phyloP scores from a whole-genome alignment of 2,113 vertebrate species.

The Rhynchomys soricoides region DNA sequence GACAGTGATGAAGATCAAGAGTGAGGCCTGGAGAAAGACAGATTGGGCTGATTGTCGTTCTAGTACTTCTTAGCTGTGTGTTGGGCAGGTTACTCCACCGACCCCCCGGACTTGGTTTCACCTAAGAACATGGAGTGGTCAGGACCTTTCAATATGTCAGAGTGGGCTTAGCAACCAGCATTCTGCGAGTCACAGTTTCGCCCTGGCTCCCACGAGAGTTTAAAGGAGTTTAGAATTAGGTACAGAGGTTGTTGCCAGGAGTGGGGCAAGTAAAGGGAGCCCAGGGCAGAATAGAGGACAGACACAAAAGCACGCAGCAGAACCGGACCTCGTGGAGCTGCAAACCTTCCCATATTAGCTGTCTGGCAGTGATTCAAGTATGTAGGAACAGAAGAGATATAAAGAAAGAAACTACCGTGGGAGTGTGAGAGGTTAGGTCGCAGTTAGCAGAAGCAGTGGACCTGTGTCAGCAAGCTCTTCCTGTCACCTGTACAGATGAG shows the following conservation, averaged over 20 bases:
- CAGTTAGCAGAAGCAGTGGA: background rate
- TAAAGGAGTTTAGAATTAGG: background rate
- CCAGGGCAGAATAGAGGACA: background rate
- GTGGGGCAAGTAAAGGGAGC: background rate
- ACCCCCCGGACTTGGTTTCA: background rate
- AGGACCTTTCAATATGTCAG: background rate
- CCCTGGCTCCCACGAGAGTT: no score
- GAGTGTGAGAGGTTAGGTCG: background rate
- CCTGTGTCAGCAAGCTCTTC: background rate
- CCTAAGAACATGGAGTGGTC: background rate
- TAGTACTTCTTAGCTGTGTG: background rate
- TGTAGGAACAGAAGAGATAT: background rate
- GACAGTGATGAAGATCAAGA: background rate
- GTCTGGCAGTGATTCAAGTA: background rate
- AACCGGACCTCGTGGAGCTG: fast-evolving
- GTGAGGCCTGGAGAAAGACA: background rate
- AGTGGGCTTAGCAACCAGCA: background rate
- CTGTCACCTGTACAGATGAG: background rate
- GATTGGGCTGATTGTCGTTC: background rate
- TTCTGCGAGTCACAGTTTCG: background rate
- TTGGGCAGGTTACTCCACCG: background rate
- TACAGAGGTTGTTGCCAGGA: background rate
- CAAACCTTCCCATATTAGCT: background rate
- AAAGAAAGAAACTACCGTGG: background rate
- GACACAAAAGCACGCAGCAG: background rate